Conservation (phyloP, 92 coral and sea anemone genomes). For the Pocillopora meandrina region DNA sequence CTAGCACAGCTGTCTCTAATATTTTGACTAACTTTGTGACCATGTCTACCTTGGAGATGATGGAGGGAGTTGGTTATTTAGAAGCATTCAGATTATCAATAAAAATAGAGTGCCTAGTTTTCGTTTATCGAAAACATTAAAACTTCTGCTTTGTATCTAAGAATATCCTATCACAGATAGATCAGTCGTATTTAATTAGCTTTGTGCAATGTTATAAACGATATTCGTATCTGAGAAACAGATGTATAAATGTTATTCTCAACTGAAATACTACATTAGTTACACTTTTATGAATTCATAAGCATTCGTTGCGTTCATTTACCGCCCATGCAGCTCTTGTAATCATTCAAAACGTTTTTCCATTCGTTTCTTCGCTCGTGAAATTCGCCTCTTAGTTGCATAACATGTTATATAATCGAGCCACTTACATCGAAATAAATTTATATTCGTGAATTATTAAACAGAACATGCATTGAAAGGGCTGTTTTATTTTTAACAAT, state of each 20-base stretch:
- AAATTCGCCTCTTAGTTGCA: not conserved
- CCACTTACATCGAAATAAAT: not conserved
- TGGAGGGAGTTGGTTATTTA: not conserved
- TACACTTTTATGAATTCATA: not conserved
- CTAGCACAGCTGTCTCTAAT: no score
- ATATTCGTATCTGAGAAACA: slow-evolving; percentile 5
- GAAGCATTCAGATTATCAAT: not conserved
- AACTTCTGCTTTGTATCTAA: not conserved
- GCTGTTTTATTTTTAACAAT: no score
- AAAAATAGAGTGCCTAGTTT: not conserved
- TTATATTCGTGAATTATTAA: not conserved
- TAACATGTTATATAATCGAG: not conserved
- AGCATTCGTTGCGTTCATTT: not conserved
- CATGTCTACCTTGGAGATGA: no score
- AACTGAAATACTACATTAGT: not conserved
- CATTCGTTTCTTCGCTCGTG: not conserved
- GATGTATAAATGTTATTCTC: not conserved
- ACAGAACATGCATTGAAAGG: no score
- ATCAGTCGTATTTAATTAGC: slow-evolving; percentile 25
- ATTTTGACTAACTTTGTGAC: no score
- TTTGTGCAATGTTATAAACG: slow-evolving; percentile 3
- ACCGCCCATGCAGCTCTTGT: not conserved
- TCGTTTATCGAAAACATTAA: slow-evolving; percentile 10
- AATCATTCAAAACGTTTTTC: not conserved
- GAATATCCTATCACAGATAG: slow-evolving; percentile 20